Evolutionary conservation across 2,113 vertebrate species (phyloP), one percentile per base, ranked within the genome.

Genomic region (Cyphotilapia sp.): DNA sequence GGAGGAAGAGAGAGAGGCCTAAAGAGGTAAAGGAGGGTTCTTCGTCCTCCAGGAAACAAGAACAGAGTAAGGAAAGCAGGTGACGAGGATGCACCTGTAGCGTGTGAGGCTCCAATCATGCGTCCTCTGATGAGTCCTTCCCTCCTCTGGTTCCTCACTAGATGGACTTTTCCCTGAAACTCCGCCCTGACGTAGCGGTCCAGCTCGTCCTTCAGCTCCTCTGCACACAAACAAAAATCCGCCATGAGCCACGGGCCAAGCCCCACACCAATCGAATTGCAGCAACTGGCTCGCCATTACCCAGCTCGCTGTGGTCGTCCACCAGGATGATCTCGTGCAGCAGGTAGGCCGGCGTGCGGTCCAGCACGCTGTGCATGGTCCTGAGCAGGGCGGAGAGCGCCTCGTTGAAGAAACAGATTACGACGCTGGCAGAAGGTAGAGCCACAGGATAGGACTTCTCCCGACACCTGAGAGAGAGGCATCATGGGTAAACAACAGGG

Each of bases 381-480:
- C 99, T 96, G 22, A 99, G 96, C 91, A 99, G 94, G 51, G 98
- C 98, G 0, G 99, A 99, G 7, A 98, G 95, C 0, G 99, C 99
- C 96, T 99, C 99, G 0, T 99, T 99, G 93, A 98, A 99, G 96
- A 99, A 99, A 76, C 99, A 99, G 86, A 99, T 98, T 9, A 99
- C 91, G 0, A 99, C 85, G 4, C 98, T 99, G 89, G 98, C 98
- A 13, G 95, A 85, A 0, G 98, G 99, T 51, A 99, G 96, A 9
- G 95, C 93, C 11, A 56, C 2, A 1, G 97, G 97, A 83, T 98
- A 99, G 2, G 91, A 89, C 94, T 96, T 97, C 14, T 96, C 95
- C 80, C 89, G 96, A 85, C 99, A 99, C 57, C 98, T 99, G 88
- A 19, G 59, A 53, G 9, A 57, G 22, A 61, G 13, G 42, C 71